Base-by-base conservation (phyloP, 2,888 invertebrate species). In the Harmothoe impar region DNA sequence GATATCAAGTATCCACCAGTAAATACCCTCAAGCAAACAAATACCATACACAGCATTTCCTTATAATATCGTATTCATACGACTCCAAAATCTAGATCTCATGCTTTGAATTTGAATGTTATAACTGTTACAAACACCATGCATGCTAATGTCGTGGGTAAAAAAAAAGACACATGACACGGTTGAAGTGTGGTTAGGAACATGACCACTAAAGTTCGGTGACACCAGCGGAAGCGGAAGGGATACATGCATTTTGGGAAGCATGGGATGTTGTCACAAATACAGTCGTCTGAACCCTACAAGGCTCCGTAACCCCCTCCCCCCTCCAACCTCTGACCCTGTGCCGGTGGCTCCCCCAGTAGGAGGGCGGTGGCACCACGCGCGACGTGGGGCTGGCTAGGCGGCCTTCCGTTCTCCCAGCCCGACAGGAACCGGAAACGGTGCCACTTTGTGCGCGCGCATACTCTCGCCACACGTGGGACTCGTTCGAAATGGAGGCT, bases 341-440 rank as follows among this genome's bases (percentile, higher is more conserved):
- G n/a, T 31, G 62, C 5, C n/a, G 20, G 25, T 15, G 25, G 17
- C 77, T 77, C 7, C 77, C 25, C 77, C 7, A 62, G 54, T 15
- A 15, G 62, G 25, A 62, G 62, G 5, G 62, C 62, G 5, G 62
- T 62, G 77, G 77, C 62, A 62, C 62, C 12, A 62, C 62, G 23
- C 62, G 0, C 62, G 62, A 5, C 77, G 20, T 35, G 33, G 81
- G 15, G 81, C 81, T 35, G 15, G 81, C 81, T 35, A 81, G n/a
- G 15, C 29, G 17, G 81, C 15, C 81, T 17, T 20, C 17, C 43
- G 23, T 35, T 35, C 35, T 17, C 23, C 23, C 33, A 0, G n/a
- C 20, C 81, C 81, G 81, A 81, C 81, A 17, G 81, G 81, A 81
- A 81, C 35, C 81, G 81, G 81, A 81, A 81, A 43, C 43, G 23